Evolutionary conservation across 2,888 invertebrate species (phyloP), one percentile per base, ranked within the genome.

Genomic region (Dugesia japonica): DNA sequence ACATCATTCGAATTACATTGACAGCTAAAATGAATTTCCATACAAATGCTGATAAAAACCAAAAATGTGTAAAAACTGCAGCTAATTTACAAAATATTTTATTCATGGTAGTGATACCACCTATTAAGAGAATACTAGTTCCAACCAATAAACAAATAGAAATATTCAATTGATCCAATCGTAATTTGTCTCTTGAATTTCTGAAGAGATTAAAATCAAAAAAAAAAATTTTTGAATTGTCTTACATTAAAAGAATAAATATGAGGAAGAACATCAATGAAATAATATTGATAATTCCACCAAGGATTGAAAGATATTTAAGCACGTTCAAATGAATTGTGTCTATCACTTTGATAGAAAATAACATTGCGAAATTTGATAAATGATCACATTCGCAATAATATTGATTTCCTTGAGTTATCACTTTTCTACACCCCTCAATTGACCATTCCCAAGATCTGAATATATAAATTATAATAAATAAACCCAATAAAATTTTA

Each of bases 1-100:
- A 56, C 56, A 56, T 56, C 56, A 56, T 56, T 56, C 56, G 56
- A 56, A 56, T 23, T 9, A 56, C 56, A 56, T 56, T 56, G 4
- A 56, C 23, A 9, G 9, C 56, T 4, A 13, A 56, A 56, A 56
- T 56, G 7, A 56, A 13, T 56, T 56, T 56, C 56, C 56, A 56
- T 9, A 13, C n/a, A n/a, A 56, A 56, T 9, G 56, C 56, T 4
- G 56, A 56, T 23, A 56, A 56, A 56, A 56, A 56, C 1, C 4
- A 23, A n/a, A 56, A 56, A 9, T 56, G 56, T 13, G 56, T n/a
- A 4, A 56, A 4, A 9, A 56, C 4, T 1, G 56, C 56, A 7
- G 56, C 23, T 23, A 56, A 23, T 23, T 56, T 56, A n/a, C 56
- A 56, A 4, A n/a, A 4, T 20, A 23, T 56, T n/a, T 20, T 56